Percentiles rank a stretch among this genome's conserved stretches.
These are phyloP conservation scores for Drosophila leonis DNA, from an alignment of 2,888 invertebrate genomes.

Conservation along the genomic window DNA sequence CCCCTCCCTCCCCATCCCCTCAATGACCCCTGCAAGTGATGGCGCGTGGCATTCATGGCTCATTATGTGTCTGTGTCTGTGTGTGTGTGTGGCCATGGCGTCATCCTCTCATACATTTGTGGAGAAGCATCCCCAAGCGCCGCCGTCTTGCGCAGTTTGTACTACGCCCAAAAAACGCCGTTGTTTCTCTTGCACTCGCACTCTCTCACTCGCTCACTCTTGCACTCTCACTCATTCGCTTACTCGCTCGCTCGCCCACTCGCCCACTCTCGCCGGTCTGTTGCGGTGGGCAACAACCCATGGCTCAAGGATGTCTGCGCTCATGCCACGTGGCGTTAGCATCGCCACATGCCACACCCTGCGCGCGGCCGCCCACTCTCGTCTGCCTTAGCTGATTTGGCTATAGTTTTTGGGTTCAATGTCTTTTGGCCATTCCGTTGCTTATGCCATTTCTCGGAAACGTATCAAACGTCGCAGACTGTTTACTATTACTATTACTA, in stretches of 20 bases:
- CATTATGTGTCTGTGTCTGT: conserved; percentile 44
- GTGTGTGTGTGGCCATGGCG: conserved; percentile 56
- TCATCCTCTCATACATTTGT: conserved; percentile 60
- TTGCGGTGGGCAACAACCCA: conserved; percentile 39
- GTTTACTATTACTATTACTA: conserved; percentile 7
- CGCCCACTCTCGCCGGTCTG: background rate
- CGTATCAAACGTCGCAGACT: conserved; percentile 19
- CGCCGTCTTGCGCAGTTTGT: conserved; percentile 66
- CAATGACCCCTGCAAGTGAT: conserved; percentile 17
- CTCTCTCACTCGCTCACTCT: no score
- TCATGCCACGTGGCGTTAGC: conserved; percentile 52
- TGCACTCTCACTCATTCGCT: no score
- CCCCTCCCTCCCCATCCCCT: background rate
- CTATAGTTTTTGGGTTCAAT: conserved; percentile 44
- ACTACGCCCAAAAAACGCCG: conserved; percentile 48
- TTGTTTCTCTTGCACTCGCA: conserved; percentile 21
- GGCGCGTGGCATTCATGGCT: conserved; percentile 75
- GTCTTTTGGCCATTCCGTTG: conserved; percentile 20
- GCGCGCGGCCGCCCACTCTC: background rate
- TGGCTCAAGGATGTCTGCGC: conserved; percentile 64
- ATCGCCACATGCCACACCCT: conserved; percentile 8
- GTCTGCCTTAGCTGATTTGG: background rate
- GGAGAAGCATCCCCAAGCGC: conserved; percentile 42
- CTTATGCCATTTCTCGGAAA: background rate
- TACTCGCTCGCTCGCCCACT: no score